Evolutionary conservation across 2,888 invertebrate genomes (phyloP).

Genomic region (Polia nebulosa): DNA sequence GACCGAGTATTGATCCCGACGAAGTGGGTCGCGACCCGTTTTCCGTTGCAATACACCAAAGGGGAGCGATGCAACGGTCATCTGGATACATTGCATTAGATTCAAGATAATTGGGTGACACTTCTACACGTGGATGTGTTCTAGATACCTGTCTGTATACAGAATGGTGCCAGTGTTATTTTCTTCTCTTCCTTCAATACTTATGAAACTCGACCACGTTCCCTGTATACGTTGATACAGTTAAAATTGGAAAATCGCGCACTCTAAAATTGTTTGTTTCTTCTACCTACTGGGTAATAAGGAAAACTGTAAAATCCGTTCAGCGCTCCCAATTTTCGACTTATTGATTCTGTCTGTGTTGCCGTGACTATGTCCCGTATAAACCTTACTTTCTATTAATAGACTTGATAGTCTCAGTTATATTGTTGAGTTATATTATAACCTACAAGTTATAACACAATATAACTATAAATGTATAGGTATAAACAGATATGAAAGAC

Average conservation of each 20-base stretch:
- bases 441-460: too few relatives aligned
- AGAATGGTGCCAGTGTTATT: background rate
- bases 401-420: conserved; percentile 25
- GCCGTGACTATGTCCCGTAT: conserved; percentile 20
- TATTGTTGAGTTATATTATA: conserved; percentile 1
- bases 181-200: background rate
- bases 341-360: conserved; percentile 27
- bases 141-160: conserved; percentile 2
- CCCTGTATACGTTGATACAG: background rate
- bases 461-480: conserved; percentile 28
- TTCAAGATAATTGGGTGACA: conserved; percentile 46
- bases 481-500: conserved; percentile 43
- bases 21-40: conserved; percentile 89
- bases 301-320: conserved; percentile 3
- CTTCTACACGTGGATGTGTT: conserved; percentile 16
- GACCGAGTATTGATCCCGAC: conserved; percentile 90
- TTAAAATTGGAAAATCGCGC: background rate
- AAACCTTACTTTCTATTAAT: conserved; percentile 43
- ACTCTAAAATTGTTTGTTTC: background rate
- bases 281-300: background rate
- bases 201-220: background rate
- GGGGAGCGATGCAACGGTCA: conserved; percentile 79
- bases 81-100: conserved; percentile 60
- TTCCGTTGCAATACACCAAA: conserved; percentile 85
- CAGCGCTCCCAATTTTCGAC: conserved; percentile 17